Percentiles rank a stretch among this genome's conserved stretches.
These are phyloP conservation scores for Sweltsa coloradensis DNA, from an alignment of 1,140 invertebrate genomes.

Conservation along the genomic window DNA sequence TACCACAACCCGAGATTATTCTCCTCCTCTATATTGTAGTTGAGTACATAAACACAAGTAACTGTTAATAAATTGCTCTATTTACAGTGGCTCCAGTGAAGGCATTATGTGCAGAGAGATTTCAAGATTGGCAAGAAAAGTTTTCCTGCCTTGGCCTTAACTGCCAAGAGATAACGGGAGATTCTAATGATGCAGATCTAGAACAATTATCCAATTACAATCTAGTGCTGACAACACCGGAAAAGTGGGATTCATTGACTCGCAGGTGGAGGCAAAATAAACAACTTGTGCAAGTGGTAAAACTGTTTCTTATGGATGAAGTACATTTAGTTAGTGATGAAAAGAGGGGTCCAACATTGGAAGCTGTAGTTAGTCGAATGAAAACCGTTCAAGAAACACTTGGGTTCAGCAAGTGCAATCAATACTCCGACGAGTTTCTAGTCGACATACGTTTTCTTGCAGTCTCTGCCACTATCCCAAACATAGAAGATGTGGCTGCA, in stretches of 20 bases:
- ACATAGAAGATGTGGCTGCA: constrained; percentile 58
- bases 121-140: constrained; percentile 57
- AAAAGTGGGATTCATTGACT: constrained; percentile 74
- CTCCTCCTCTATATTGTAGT: not conserved
- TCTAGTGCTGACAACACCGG: constrained; percentile 69
- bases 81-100: constrained; percentile 66
- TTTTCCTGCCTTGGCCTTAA: constrained; percentile 47
- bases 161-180: constrained; percentile 62
- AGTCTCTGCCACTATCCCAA: constrained; percentile 66
- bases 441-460: constrained; percentile 51
- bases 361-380: constrained; percentile 67
- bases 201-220: constrained; percentile 29
- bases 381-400: constrained; percentile 37
- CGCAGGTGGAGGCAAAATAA: constrained; percentile 54
- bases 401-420: too few relatives aligned
- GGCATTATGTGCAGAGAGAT: constrained; percentile 58
- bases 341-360: constrained; percentile 56
- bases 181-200: constrained; percentile 51
- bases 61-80: constrained; percentile 11
- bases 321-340: constrained; percentile 62
- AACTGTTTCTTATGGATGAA: constrained; percentile 72
- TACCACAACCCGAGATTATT: not conserved
- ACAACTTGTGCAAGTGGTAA: constrained; percentile 44
- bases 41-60: not conserved
- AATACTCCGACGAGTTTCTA: too few relatives aligned